Percentiles rank a stretch among this genome's conserved stretches.
These are phyloP conservation scores for Scomber scombrus DNA, from an alignment of 2,113 vertebrate genomes.

Conservation along the genomic window DNA sequence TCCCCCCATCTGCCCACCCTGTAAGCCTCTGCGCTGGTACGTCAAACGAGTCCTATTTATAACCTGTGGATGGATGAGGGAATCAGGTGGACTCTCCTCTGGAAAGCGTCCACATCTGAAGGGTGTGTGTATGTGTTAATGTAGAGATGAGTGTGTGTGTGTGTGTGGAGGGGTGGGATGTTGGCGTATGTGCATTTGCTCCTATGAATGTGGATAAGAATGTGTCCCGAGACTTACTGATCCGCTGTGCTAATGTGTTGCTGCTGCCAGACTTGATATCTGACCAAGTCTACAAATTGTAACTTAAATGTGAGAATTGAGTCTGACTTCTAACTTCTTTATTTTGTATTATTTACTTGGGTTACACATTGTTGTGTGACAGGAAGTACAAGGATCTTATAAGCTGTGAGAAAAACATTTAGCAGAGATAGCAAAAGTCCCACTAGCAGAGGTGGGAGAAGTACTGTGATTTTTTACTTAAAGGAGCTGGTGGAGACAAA, in stretches of 20 bases:
- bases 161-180: conserved; percentile 13
- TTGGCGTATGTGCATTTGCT: conserved; percentile 17
- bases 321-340: background rate
- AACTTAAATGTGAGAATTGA: background rate
- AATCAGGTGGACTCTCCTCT: conserved; percentile 83
- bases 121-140: conserved; percentile 55
- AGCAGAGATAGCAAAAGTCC: too few relatives aligned
- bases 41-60: conserved; percentile 85
- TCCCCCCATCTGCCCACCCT: conserved; percentile 55
- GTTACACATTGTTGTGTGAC: too few relatives aligned
- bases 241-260: conserved; percentile 27
- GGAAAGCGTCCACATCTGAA: conserved; percentile 66
- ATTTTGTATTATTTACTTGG: too few relatives aligned
- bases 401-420: too few relatives aligned
- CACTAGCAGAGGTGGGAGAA: too few relatives aligned
- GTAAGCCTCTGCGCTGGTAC: conserved; percentile 59
- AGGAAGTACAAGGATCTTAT: too few relatives aligned
- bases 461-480: too few relatives aligned
- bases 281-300: too few relatives aligned
- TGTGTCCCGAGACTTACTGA: conserved; percentile 21
- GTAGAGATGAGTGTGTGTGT: conserved; percentile 29
- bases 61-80: conserved; percentile 84
- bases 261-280: conserved; percentile 3
- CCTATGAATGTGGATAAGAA: conserved; percentile 12
- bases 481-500: too few relatives aligned